These are phyloP conservation scores for Anolis carolinensis DNA, from an alignment of 2,113 vertebrate species.

Conservation along the genomic window DNA sequence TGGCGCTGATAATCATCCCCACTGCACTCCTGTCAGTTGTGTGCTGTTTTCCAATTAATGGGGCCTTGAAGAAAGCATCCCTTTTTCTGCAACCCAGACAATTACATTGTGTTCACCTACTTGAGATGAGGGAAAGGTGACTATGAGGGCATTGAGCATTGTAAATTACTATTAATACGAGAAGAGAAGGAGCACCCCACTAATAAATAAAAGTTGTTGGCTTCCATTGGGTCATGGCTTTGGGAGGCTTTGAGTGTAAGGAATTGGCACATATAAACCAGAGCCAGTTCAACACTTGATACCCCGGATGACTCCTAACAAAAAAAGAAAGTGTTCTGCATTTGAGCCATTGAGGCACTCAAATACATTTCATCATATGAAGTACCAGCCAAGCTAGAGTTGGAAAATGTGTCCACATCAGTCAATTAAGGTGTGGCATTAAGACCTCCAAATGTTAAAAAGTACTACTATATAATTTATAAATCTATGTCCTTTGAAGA, in stretches of 20 bases:
- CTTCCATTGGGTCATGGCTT: slow-evolving; percentile 26
- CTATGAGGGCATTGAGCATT: slow-evolving; percentile 70
- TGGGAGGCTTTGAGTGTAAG: slow-evolving; percentile 3
- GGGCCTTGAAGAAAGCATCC: slow-evolving; percentile 70
- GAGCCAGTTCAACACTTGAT: background rate
- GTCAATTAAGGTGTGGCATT: background rate
- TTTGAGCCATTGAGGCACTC: background rate
- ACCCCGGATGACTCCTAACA: background rate
- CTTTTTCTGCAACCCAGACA: slow-evolving; percentile 65
- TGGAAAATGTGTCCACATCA: background rate
- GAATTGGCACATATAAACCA: background rate
- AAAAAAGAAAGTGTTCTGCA: fast-evolving
- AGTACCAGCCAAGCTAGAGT: background rate
- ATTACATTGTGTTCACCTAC: slow-evolving; percentile 78
- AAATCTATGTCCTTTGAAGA: background rate
- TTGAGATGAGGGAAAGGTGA: slow-evolving; percentile 78
- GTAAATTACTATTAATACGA: slow-evolving; percentile 76
- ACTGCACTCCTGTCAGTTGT: slow-evolving; percentile 72
- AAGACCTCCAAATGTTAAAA: background rate
- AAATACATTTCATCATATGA: background rate
- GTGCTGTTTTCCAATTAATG: slow-evolving; percentile 67
- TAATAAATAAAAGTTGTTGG: slow-evolving; percentile 66
- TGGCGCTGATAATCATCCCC: slow-evolving; percentile 64
- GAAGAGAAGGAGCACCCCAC: slow-evolving; percentile 58
- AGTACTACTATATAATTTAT: background rate